phyloP scores from a whole-genome alignment of 2,113 vertebrate genomes.

The Romanogobio albipinnatus region DNA sequence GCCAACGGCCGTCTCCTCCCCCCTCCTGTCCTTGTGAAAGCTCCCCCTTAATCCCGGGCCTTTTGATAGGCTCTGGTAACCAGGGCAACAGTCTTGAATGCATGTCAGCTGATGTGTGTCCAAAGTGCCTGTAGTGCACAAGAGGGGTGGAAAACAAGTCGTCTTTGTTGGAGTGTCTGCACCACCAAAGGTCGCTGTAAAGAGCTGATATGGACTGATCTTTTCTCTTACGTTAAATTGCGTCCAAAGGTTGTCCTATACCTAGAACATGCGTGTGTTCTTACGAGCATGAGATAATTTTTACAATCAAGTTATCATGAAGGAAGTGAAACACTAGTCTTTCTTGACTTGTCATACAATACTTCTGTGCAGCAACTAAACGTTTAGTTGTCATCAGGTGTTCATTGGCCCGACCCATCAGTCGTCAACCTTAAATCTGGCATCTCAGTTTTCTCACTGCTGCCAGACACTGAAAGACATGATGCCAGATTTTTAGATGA shows the following conservation, averaged over 20 bases:
- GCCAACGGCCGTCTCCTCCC: neutral
- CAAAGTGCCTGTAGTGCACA: slow-evolving; percentile 54
- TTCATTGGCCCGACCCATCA: slow-evolving; percentile 68
- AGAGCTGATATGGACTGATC: slow-evolving; percentile 31
- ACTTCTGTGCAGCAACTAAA: neutral
- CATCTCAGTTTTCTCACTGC: slow-evolving; percentile 69
- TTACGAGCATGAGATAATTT: neutral
- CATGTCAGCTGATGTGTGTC: slow-evolving; percentile 60
- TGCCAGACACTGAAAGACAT: slow-evolving; percentile 75
- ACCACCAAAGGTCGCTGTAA: slow-evolving; percentile 53
- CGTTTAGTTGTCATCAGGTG: slow-evolving; percentile 45
- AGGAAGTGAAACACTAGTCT: neutral
- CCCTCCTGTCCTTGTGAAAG: slow-evolving; percentile 40
- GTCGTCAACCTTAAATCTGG: slow-evolving; percentile 77
- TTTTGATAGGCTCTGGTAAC: slow-evolving; percentile 71
- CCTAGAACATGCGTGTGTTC: neutral
- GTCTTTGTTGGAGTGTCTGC: slow-evolving; percentile 55
- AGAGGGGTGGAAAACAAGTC: slow-evolving; percentile 49
- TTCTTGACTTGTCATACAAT: neutral
- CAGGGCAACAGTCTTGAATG: slow-evolving; percentile 68
- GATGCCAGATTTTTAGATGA: slow-evolving; percentile 71
- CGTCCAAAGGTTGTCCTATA: slow-evolving; percentile 45
- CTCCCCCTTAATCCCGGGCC: slow-evolving; percentile 61
- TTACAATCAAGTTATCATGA: slow-evolving; percentile 8
- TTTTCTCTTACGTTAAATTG: neutral